Evolutionary conservation across 1,140 invertebrate genomes (phyloP).

Genomic region (Bombus haemorrhoidalis): DNA sequence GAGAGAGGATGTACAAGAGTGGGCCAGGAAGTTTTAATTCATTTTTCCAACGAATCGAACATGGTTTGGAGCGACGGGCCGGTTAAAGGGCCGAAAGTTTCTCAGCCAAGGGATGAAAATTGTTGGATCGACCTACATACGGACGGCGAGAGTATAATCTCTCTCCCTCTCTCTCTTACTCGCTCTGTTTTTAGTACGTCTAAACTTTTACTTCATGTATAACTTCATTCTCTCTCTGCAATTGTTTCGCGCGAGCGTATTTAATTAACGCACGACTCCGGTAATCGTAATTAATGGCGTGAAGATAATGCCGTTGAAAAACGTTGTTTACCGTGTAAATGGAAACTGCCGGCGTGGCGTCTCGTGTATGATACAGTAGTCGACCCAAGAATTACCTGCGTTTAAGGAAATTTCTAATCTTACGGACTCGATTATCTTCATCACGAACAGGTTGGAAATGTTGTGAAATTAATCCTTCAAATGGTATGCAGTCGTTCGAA

Average conservation of each 20-base stretch:
- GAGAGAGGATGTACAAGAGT: neutral
- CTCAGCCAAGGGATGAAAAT: neutral
- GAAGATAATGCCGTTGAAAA: neutral
- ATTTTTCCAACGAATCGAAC: conserved; percentile 41
- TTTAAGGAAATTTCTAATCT: neutral
- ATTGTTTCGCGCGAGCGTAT: neutral
- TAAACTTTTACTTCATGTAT: no score
- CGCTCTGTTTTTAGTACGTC: no score
- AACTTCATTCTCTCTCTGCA: neutral
- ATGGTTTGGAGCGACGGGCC: neutral
- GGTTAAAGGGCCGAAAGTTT: conserved; percentile 12
- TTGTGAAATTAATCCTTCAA: neutral
- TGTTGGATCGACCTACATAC: conserved; percentile 27
- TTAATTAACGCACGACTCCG: conserved; percentile 30
- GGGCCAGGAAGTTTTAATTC: conserved; percentile 29
- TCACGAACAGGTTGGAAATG: neutral
- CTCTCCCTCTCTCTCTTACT: neutral
- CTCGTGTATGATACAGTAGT: neutral
- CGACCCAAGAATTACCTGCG: neutral
- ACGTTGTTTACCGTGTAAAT: conserved; percentile 14
- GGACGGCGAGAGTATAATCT: neutral
- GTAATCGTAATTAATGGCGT: conserved; percentile 12
- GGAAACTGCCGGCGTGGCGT: neutral
- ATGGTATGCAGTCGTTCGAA: neutral
- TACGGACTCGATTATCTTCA: neutral